Evolutionary conservation across 2,888 invertebrate genomes (phyloP).

Genomic region (Hylaea fasciaria): DNA sequence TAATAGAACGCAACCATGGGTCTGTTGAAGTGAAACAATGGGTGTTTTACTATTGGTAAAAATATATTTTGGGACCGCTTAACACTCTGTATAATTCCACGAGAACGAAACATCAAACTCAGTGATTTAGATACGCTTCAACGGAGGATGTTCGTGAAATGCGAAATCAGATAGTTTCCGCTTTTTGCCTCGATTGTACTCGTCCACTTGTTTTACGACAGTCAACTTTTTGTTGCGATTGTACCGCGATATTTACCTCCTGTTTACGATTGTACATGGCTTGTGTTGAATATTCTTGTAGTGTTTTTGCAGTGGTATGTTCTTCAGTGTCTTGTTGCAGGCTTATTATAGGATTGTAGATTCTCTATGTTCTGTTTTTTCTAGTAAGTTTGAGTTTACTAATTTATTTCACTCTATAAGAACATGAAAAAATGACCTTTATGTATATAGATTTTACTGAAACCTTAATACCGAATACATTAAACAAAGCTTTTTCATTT

Average conservation of each 20-base stretch:
- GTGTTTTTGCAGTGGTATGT: slow-evolving; percentile 3
- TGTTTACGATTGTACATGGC: slow-evolving; percentile 37
- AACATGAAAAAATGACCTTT: too few species aligned
- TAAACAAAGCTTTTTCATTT: slow-evolving; percentile 20
- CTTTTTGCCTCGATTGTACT: slow-evolving; percentile 41
- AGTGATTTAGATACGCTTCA: slow-evolving; percentile 44
- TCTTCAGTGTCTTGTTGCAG: slow-evolving; percentile 1
- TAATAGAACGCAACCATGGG: too few species aligned
- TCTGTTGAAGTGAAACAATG: too few species aligned
- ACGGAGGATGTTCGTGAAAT: slow-evolving; percentile 65
- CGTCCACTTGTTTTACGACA: slow-evolving; percentile 37
- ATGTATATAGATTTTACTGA: too few species aligned
- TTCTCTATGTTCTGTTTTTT: slow-evolving; percentile 1
- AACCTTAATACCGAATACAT: too few species aligned
- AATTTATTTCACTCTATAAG: too few species aligned
- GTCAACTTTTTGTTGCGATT: slow-evolving; percentile 54
- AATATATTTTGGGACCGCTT: too few species aligned
- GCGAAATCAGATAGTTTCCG: slow-evolving; percentile 64
- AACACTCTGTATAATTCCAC: slow-evolving; percentile 44
- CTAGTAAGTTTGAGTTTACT: neutral
- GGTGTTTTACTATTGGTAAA: too few species aligned
- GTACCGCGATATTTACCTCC: slow-evolving; percentile 48
- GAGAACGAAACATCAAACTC: slow-evolving; percentile 30
- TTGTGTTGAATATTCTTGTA: slow-evolving; percentile 17
- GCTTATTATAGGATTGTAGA: slow-evolving; percentile 1